Evolutionary conservation across 2,888 invertebrate species (phyloP).

Genomic region (Latrodectus hesperus): DNA sequence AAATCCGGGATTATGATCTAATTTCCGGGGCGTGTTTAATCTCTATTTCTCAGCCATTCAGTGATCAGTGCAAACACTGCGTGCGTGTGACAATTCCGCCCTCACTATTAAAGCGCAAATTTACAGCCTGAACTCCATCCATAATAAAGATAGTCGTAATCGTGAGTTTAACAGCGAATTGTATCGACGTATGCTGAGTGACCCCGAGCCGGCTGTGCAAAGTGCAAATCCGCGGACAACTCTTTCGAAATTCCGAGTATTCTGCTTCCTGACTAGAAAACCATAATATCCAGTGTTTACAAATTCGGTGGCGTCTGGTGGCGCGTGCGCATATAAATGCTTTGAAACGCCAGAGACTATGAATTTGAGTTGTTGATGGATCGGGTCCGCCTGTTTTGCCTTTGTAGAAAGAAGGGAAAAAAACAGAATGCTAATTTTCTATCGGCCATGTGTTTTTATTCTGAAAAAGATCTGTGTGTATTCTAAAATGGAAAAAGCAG

Average conservation of each 20-base stretch:
- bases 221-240: background rate
- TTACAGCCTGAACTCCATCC: no score
- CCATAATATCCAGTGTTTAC: slow-evolving; percentile 3
- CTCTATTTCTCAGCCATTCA: background rate
- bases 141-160: no score
- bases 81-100: no score
- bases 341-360: background rate
- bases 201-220: slow-evolving; percentile 3
- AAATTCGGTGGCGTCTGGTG: background rate
- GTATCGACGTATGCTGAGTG: background rate
- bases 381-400: no score
- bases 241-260: slow-evolving; percentile 2
- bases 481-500: no score
- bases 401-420: no score
- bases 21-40: background rate
- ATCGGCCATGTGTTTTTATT: no score
- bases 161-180: no score
- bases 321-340: background rate
- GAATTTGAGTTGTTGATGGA: no score
- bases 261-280: slow-evolving; percentile 1
- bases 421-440: no score
- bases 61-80: background rate
- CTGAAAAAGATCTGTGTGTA: no score
- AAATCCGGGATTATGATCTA: background rate
- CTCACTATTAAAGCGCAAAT: no score